These are phyloP conservation scores for Thecophora atra DNA, from an alignment of 2,888 invertebrate genomes.

Conservation along the genomic window DNA sequence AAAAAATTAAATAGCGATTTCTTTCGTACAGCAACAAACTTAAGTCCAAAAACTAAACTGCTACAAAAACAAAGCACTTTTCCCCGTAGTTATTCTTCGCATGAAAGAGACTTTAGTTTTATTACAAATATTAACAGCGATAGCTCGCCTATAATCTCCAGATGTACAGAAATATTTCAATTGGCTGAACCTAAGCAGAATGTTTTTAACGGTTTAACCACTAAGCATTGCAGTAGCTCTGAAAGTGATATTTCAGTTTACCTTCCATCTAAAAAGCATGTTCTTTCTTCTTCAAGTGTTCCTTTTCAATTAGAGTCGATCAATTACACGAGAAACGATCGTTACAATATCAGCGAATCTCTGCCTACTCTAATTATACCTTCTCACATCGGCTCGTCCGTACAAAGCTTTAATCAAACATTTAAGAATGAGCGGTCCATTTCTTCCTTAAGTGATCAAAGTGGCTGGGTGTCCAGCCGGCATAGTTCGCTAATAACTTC, in stretches of 20 bases:
- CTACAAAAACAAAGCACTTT: slow-evolving; percentile 66
- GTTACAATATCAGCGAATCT: slow-evolving; percentile 72
- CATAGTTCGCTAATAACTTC: slow-evolving; percentile 73
- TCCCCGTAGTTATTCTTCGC: slow-evolving; percentile 73
- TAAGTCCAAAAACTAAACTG: not conserved
- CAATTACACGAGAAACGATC: slow-evolving; percentile 48
- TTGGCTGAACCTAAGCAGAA: slow-evolving; percentile 65
- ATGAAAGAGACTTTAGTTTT: slow-evolving; percentile 57
- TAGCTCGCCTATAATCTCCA: slow-evolving; percentile 55
- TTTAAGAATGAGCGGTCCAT: slow-evolving; percentile 66
- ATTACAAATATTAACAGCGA: slow-evolving; percentile 31
- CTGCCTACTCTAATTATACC: slow-evolving; percentile 77
- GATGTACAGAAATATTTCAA: slow-evolving; percentile 64
- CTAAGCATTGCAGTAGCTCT: slow-evolving; percentile 66
- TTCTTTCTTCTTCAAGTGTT: slow-evolving; percentile 71
- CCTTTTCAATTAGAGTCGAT: slow-evolving; percentile 72
- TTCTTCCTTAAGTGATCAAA: slow-evolving; percentile 81
- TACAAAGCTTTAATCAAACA: slow-evolving; percentile 38
- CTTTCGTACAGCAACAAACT: slow-evolving; percentile 24
- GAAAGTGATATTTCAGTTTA: slow-evolving; percentile 71
- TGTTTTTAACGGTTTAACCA: slow-evolving; percentile 59
- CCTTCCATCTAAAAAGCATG: slow-evolving; percentile 63
- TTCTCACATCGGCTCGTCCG: slow-evolving; percentile 70
- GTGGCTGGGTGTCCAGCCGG: slow-evolving; percentile 87
- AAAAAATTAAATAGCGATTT: slow-evolving; percentile 33